Conservation (phyloP, 2,888 invertebrate genomes). For the Leptinotarsa haldemani region DNA sequence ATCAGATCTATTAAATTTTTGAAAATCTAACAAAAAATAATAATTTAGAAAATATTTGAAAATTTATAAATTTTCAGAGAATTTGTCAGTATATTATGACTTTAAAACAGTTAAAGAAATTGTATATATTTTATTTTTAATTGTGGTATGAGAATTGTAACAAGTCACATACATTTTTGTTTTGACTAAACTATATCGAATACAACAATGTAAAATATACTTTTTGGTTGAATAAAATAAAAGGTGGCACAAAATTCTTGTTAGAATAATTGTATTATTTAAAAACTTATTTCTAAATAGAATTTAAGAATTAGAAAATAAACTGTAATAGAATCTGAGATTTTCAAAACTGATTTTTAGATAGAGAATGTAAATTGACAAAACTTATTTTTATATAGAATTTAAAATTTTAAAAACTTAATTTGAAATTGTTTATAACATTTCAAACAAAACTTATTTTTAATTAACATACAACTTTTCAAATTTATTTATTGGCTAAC, state of each 20-base stretch:
- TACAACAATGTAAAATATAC: conserved; percentile 9
- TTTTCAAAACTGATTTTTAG: background rate
- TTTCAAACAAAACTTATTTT: conserved; percentile 16
- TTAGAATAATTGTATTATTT: background rate
- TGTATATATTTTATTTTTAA: conserved; percentile 9
- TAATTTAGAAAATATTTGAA: background rate
- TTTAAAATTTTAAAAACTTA: conserved; percentile 21
- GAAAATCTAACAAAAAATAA: background rate
- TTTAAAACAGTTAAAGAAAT: conserved; percentile 17
- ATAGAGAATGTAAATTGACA: background rate
- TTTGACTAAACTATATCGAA: conserved; percentile 10
- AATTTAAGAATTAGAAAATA: background rate
- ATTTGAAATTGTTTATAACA: conserved; percentile 21
- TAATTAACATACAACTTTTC: conserved; percentile 18
- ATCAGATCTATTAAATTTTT: background rate
- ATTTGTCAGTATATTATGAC: conserved; percentile 11
- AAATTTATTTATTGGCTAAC: conserved; percentile 31
- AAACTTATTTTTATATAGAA: conserved; percentile 3
- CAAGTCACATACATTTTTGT: conserved; percentile 16
- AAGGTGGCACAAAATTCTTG: background rate
- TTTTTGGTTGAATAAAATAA: conserved; percentile 18
- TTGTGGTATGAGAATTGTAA: conserved; percentile 17
- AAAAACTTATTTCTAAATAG: background rate
- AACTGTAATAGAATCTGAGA: too few species aligned
- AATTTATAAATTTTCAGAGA: conserved; percentile 6